Evolutionary conservation across 2,888 invertebrate genomes (phyloP).

Genomic region (Sicus ferrugineus): DNA sequence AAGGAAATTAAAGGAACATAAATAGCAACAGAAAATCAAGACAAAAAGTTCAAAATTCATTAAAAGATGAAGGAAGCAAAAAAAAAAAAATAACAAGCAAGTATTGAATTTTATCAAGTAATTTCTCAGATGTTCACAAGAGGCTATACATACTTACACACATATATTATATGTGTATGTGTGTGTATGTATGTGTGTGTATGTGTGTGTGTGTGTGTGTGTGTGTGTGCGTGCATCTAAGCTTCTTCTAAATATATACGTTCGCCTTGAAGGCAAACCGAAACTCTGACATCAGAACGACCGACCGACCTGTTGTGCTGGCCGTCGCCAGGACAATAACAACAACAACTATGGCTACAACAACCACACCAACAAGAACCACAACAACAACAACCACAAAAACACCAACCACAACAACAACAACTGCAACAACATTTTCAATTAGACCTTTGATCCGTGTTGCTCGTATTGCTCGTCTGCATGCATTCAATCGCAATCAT

Average conservation of each 20-base stretch:
- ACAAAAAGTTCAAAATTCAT: too few relatives aligned
- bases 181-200: not conserved
- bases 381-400: constrained; percentile 41
- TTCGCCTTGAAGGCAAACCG: not conserved
- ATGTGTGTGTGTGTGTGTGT: not conserved
- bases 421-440: constrained; percentile 38
- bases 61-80: too few relatives aligned
- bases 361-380: not conserved
- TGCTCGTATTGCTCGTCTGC: constrained; percentile 19
- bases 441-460: constrained; percentile 43
- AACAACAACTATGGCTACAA: constrained; percentile 40
- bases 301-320: constrained; percentile 41
- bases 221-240: not conserved
- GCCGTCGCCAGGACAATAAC: constrained; percentile 33
- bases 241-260: too few relatives aligned
- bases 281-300: not conserved
- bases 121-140: too few relatives aligned
- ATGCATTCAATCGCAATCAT: not conserved
- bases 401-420: constrained; percentile 30
- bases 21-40: too few relatives aligned
- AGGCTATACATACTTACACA: too few relatives aligned
- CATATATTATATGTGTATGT: too few relatives aligned
- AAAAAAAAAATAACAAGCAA: too few relatives aligned
- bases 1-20: too few relatives aligned
- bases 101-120: too few relatives aligned